These are phyloP conservation scores for Polypterus bichir DNA, from an alignment of 2,113 vertebrate genomes.

Conservation along the genomic window DNA sequence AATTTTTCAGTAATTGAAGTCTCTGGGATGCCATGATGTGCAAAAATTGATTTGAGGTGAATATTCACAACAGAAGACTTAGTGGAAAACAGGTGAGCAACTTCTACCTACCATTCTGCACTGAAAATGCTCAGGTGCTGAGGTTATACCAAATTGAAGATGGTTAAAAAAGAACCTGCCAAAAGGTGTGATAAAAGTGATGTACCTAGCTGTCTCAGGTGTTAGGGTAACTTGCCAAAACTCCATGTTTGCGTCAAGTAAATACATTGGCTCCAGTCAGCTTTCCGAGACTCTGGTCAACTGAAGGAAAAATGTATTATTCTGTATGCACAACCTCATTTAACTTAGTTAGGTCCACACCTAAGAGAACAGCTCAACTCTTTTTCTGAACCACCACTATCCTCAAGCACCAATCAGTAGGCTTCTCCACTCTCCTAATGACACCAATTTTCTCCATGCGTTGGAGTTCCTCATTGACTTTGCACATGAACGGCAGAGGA, in stretches of 20 bases:
- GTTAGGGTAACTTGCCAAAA: neutral
- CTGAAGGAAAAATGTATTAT: neutral
- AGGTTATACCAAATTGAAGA: neutral
- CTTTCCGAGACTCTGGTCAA: neutral
- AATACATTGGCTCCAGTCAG: neutral
- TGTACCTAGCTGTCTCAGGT: neutral
- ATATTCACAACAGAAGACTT: too few relatives aligned
- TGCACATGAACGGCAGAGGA: too few relatives aligned
- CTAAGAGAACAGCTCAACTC: neutral
- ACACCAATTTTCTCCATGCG: too few relatives aligned
- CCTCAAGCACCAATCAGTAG: neutral
- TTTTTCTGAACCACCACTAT: neutral
- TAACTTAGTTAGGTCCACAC: constrained; percentile 2
- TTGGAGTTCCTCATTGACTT: too few relatives aligned
- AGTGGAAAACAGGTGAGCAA: too few relatives aligned
- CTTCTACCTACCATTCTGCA: neutral
- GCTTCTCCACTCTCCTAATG: neutral
- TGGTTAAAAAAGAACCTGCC: too few relatives aligned
- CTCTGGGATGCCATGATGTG: neutral
- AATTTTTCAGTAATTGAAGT: neutral
- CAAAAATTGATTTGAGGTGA: neutral
- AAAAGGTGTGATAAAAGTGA: neutral
- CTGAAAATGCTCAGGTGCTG: neutral
- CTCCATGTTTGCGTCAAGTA: neutral
- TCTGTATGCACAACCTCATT: neutral